These are phyloP conservation scores for Piliocolobus tephrosceles DNA, from an alignment of 2,113 vertebrate species.

Conservation along the genomic window DNA sequence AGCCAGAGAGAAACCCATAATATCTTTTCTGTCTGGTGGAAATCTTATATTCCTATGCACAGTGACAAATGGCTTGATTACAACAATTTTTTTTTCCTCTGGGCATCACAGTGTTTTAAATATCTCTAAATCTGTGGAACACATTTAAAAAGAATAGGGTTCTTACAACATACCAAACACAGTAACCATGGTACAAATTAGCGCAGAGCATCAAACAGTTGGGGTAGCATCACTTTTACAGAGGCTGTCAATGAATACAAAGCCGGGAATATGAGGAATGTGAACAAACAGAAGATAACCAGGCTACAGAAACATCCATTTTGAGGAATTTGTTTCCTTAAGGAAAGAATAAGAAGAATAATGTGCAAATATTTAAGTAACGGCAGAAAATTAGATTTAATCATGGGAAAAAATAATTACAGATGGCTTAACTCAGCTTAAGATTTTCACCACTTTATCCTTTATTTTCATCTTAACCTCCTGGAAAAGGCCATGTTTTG, in stretches of 20 bases:
- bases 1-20: conserved; percentile 66
- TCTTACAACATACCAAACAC: conserved; percentile 16
- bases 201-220: background rate
- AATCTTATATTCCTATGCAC: conserved; percentile 61
- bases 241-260: background rate
- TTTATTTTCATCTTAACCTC: conserved; percentile 14
- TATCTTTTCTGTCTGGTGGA: conserved; percentile 67
- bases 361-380: conserved; percentile 37
- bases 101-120: conserved; percentile 53
- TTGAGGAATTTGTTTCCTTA: background rate
- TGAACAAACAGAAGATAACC: background rate
- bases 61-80: conserved; percentile 61
- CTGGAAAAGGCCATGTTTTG: background rate
- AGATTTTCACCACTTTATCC: background rate
- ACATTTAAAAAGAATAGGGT: conserved; percentile 32
- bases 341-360: conserved; percentile 6
- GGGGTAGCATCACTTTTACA: background rate
- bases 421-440: background rate
- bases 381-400: conserved; percentile 45
- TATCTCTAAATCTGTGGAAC: conserved; percentile 46
- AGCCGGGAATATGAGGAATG: background rate
- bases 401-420: conserved; percentile 35
- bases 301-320: background rate
- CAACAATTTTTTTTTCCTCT: conserved; percentile 8
- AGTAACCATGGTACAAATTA: background rate